phyloP scores from a whole-genome alignment of 2,888 invertebrate species.

The Ophion ellenae region DNA sequence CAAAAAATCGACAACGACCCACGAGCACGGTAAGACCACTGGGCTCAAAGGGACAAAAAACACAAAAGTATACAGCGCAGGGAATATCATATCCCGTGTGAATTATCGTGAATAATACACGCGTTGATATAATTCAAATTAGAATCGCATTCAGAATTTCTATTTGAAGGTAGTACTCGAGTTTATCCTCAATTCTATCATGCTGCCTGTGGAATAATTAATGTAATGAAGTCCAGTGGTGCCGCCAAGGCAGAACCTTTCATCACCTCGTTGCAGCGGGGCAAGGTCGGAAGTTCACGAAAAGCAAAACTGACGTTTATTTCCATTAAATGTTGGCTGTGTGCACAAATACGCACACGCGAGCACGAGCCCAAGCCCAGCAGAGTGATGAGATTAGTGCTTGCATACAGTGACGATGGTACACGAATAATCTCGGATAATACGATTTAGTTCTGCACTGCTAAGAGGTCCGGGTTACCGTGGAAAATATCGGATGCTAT shows the following conservation, averaged over 20 bases:
- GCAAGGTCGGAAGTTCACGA: conserved; percentile 1
- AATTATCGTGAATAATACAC: neutral
- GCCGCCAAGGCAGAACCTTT: conserved; percentile 19
- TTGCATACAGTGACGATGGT: conserved; percentile 2
- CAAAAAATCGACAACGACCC: too few species aligned
- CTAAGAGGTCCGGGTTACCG: conserved; percentile 55
- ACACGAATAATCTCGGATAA: conserved; percentile 59
- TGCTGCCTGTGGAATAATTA: neutral
- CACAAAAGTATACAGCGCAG: neutral
- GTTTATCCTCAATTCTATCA: neutral
- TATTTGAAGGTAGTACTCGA: neutral
- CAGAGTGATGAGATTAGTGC: neutral
- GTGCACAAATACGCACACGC: conserved; percentile 19
- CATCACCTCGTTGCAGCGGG: neutral
- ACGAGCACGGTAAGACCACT: too few species aligned
- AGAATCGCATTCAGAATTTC: neutral
- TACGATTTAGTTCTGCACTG: conserved; percentile 63
- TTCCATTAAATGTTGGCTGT: conserved; percentile 58
- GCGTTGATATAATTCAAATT: neutral
- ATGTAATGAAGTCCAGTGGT: neutral
- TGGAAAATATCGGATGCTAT: conserved; percentile 54
- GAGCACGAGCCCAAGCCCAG: neutral
- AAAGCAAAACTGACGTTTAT: conserved; percentile 51
- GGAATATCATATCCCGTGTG: neutral
- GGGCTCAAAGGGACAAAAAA: neutral